Evolutionary conservation across 2,888 invertebrate genomes (phyloP), one percentile per base, ranked within the genome.

Genomic region (Diaperis boleti): DNA sequence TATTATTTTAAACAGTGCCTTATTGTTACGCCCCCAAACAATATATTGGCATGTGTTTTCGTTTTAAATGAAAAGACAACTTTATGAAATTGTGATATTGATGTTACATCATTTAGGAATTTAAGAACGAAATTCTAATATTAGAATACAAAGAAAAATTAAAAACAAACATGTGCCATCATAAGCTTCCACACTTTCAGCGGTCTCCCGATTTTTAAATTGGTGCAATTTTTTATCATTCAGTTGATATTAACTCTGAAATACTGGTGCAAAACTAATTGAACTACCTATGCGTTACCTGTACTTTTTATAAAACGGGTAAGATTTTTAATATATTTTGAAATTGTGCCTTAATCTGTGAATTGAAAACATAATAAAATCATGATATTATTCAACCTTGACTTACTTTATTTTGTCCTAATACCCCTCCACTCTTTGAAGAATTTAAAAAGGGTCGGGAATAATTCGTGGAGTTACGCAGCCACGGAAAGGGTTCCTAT

Each of bases 311-410:
- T 69, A 33, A 67, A 57, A 59, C 57, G 59, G 59, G 60, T 62
- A 72, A 74, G 71, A 70, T 72, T 72, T 50, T 42, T 55, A 45
- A 31, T 62, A 62, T 33, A 65, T 45, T 65, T 64, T 66, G 39
- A 70, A 73, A 74, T 75, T 75, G 77, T 78, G 78, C 78, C 77
- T 77, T 78, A 74, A 70, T 68, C 68, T 64, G 67, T 67, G 62
- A 66, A 55, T 52, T 47, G 45, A 60, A 52, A 42, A 45, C 45
- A 57, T 20, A 57, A 60, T 54, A 60, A 60, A 60, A 54, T 22
- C 44, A 44, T 52, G 44, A 45, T 60, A 60, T 60, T 60, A 60
- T 18, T n/a, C 15, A 33, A n/a, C n/a, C 8, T 26, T 26, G 6
- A 5, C 26, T 26, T 26, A 8, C 6, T 15, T 13, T 10, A 26